Base-by-base conservation (phyloP, 2,797 vertebrate species). In the Danio kyathit region DNA sequence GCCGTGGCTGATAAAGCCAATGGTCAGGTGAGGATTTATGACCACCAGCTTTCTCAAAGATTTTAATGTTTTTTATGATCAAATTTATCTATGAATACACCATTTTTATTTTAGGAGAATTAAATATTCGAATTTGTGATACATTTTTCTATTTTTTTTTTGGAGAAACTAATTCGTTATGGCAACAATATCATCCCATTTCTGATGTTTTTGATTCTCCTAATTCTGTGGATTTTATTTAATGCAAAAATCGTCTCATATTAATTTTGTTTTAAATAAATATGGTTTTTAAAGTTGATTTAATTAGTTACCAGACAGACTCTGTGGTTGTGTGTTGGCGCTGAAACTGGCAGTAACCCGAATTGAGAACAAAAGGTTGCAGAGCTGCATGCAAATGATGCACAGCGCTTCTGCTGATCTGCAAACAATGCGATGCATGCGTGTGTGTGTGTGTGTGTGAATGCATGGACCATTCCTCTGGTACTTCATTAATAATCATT, bases 1-100 rank as follows among this genome's bases (percentile, higher is more conserved):
- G 93, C 88, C 54, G 93, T 92, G 80, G 94, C 94, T 21, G 90
- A 94, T 74, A 97, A 97, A 91, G 91, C 95, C 89, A 97, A 96
- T 87, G 96, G 96, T 89, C 96, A 97, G 97, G 96, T 97, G 92
- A 92, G 95, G 21, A 11, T 57, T 43, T 13, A 70, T 12, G 7
- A 48, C 14, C 4, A 12, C 5, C 7, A 46, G 21, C 10, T 51
- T 66, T 44, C n/a, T 57, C 44, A 14, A 11, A 19, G 5, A 48
- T 60, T 59, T 60, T 9, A 60, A 46, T 19, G 56, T 3, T 13
- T 64, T 52, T 44, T 12, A 44, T 38, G 4, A 79, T 43, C 5
- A 7, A 3, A 21, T 77, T 38, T 64, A 64, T 54, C 17, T 44
- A 52, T 29, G 9, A n/a, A 56, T 12, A 19, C 0, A 52, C 38